Conservation (phyloP, 2,113 vertebrate genomes). For the Raja brachyura region DNA sequence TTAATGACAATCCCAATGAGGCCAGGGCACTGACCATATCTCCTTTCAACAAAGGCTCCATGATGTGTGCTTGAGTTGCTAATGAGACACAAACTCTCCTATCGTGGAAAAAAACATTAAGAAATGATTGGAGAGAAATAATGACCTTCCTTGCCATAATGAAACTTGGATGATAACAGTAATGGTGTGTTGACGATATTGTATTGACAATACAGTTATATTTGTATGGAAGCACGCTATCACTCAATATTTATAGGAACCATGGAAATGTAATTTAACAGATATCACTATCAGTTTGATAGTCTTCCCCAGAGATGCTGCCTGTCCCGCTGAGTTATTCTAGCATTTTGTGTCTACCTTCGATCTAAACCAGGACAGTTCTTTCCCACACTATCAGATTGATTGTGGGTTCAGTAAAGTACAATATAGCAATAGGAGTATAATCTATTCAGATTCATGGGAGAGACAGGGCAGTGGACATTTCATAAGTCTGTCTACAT, state of each 20-base stretch:
- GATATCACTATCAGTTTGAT: not conserved
- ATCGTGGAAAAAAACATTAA: not conserved
- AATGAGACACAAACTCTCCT: not conserved
- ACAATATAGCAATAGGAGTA: not conserved
- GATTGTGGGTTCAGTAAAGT: not conserved
- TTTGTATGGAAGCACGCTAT: not conserved
- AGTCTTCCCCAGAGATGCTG: too few relatives aligned
- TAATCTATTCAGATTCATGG: not conserved
- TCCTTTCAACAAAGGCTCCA: not conserved
- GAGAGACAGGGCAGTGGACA: not conserved
- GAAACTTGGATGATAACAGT: not conserved
- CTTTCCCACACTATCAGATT: not conserved
- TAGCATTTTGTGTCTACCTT: too few relatives aligned
- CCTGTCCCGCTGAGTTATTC: too few relatives aligned
- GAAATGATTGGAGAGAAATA: not conserved
- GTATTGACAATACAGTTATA: not conserved
- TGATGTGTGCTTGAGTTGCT: not conserved
- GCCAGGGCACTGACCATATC: not conserved
- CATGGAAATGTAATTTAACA: not conserved
- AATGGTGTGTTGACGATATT: slow-evolving; percentile 9
- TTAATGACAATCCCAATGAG: not conserved
- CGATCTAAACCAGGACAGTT: too few relatives aligned
- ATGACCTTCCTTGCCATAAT: not conserved
- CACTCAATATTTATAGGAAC: not conserved
- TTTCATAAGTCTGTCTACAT: not conserved